Evolutionary conservation across 2,888 invertebrate genomes (phyloP), one percentile per base, ranked within the genome.

Genomic region (Cantharis flavilabris): DNA sequence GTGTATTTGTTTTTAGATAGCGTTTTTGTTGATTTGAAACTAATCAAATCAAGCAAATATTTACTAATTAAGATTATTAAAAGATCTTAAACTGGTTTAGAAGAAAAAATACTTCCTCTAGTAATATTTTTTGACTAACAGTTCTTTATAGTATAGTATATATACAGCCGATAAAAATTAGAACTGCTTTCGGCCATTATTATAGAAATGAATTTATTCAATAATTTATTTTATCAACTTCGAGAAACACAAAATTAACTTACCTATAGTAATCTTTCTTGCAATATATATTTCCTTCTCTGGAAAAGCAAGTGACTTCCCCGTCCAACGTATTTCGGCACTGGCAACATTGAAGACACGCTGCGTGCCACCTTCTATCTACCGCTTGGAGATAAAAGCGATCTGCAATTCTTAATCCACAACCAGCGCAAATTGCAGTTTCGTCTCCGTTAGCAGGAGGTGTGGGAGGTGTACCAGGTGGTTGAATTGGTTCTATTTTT

Each of bases 231-330:
- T 10, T 30, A 33, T 11, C 13, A 33, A n/a, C 33, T 13, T 33
- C 13, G 3, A 13, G 13, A 33, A 49, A 49, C 2, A n/a, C 7
- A 20, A 26, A 62, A 71, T 13, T 28, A 16, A 90, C 95, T 93
- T 87, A 98, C 98, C 97, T 94, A 91, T 96, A 96, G 90, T 98
- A 98, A 90, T 98, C 98, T 87, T 96, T 96, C 90, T 97, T 97
- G 92, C 98, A 98, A 90, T 96, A 98, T 85, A 98, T 97, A 87
- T 95, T 95, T 84, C 96, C 97, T 88, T 97, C 97, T 83, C 96
- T 92, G 81, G 96, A 94, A 89, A 97, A 98, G 89, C 98, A 98
- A 83, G 97, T 94, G 86, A 95, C 93, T 88, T 98, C 97, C 1
- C 96, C 94, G 88, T 98, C 98, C 83, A 98, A 91, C 4, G 95